Evolutionary conservation across 2,113 vertebrate species (phyloP).

Genomic region (Catharus minimus): DNA sequence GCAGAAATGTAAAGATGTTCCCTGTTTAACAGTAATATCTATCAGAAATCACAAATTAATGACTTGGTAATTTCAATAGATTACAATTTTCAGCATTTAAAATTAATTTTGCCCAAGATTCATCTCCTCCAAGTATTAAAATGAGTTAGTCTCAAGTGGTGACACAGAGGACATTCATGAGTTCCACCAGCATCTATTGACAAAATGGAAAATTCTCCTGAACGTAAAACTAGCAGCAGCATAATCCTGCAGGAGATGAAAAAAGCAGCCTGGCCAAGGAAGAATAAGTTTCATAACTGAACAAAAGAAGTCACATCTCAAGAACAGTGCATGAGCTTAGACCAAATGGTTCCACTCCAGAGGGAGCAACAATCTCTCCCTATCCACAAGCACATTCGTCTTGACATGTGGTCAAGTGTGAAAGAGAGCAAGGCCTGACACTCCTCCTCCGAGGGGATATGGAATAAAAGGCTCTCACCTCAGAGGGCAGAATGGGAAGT

Average conservation of each 20-base stretch:
- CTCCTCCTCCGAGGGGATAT: accelerated
- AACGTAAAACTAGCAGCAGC: not conserved
- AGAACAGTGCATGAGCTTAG: not conserved
- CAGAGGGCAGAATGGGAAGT: constrained; percentile 90
- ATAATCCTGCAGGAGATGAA: not conserved
- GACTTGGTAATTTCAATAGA: not conserved
- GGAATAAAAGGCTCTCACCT: constrained; percentile 78
- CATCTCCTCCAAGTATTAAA: not conserved
- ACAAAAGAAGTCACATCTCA: not conserved
- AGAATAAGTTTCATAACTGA: not conserved
- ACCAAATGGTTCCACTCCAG: not conserved
- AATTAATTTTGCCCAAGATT: not conserved
- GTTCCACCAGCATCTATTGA: not conserved
- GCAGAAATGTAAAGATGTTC: not conserved
- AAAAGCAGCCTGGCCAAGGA: not conserved
- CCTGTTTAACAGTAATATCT: not conserved
- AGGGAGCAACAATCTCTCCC: not conserved
- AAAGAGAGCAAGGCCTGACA: not conserved
- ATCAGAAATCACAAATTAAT: not conserved
- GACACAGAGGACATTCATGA: not conserved
- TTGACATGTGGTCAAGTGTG: not conserved
- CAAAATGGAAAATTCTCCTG: not conserved
- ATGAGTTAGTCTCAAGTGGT: not conserved
- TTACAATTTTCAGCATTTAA: not conserved
- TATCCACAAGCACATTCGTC: accelerated